Percentiles rank a stretch among this genome's conserved stretches.
Conservation (phyloP, 2,113 vertebrate species). For the Megaceryle maxima region DNA sequence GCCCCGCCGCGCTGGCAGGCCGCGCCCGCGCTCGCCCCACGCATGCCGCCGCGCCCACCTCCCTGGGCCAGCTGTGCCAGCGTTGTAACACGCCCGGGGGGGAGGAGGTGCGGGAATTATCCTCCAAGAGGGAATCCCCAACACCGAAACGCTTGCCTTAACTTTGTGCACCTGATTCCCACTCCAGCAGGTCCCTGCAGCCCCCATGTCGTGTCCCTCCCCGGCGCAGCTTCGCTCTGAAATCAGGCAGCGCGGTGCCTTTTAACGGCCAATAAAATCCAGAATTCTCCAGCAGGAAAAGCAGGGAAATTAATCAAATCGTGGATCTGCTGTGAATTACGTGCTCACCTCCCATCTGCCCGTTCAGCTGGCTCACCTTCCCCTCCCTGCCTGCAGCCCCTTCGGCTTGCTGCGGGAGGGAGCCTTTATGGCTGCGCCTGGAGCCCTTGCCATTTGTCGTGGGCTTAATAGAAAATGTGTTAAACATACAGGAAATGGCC, state of each 20-base stretch:
- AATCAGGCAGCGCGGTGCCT: neutral
- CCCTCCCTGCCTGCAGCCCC: constrained; percentile 42
- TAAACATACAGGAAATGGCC: constrained; percentile 63
- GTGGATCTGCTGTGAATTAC: constrained; percentile 63
- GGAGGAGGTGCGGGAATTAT: no score
- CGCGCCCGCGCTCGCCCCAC: no score
- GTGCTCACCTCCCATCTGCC: constrained; percentile 35
- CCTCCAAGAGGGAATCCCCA: neutral
- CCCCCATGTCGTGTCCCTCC: neutral
- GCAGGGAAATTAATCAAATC: constrained; percentile 58
- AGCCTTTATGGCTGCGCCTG: constrained; percentile 51
- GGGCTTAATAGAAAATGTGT: constrained; percentile 65
- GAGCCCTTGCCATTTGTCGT: constrained; percentile 51
- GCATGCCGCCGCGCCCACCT: no score
- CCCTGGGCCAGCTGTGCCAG: no score
- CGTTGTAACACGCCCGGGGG: no score
- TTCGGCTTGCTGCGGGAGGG: constrained; percentile 29
- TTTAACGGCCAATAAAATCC: constrained; percentile 44
- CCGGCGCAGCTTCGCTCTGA: accelerated
- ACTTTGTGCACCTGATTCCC: neutral
- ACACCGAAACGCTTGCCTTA: accelerated
- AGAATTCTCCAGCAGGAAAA: constrained; percentile 62
- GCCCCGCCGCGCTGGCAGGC: no score
- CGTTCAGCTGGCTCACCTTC: constrained; percentile 19
- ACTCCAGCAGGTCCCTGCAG: neutral